These are phyloP conservation scores for Mus pahari DNA, from an alignment of 2,113 vertebrate species.

Conservation along the genomic window DNA sequence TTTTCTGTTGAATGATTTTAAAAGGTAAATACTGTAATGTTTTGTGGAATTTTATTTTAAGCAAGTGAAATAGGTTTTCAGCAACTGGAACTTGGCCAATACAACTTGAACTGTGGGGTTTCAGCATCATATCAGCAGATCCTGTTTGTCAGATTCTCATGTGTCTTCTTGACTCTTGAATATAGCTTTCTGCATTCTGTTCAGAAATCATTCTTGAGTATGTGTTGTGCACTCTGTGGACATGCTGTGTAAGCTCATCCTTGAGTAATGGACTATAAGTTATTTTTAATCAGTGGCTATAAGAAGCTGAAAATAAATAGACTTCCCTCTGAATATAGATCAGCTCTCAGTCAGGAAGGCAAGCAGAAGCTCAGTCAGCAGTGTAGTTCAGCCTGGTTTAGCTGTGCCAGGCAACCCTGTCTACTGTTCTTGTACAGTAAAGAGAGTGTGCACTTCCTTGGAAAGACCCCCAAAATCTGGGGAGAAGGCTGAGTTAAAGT, in stretches of 20 bases:
- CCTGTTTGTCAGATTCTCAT: not conserved
- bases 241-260: not conserved
- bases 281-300: constrained; percentile 74
- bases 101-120: not conserved
- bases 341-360: not conserved
- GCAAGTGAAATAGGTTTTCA: not conserved
- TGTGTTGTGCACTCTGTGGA: not conserved
- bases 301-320: constrained; percentile 69
- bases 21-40: not conserved
- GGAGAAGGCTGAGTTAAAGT: not conserved
- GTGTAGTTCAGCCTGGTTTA: not conserved
- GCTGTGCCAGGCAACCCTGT: not conserved
- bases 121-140: not conserved
- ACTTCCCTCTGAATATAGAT: not conserved
- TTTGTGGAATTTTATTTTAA: constrained; percentile 4
- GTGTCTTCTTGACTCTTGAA: constrained; percentile 5
- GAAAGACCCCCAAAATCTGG: not conserved
- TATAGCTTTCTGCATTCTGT: not conserved
- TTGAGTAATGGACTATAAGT: constrained; percentile 66
- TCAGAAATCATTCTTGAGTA: not conserved
- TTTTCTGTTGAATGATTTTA: not conserved
- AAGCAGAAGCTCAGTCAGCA: not conserved
- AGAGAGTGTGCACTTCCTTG: not conserved
- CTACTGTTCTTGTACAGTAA: not conserved
- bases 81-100: not conserved